Conservation (phyloP, 2,797 vertebrate genomes). For the Fistularia tabacaria region DNA sequence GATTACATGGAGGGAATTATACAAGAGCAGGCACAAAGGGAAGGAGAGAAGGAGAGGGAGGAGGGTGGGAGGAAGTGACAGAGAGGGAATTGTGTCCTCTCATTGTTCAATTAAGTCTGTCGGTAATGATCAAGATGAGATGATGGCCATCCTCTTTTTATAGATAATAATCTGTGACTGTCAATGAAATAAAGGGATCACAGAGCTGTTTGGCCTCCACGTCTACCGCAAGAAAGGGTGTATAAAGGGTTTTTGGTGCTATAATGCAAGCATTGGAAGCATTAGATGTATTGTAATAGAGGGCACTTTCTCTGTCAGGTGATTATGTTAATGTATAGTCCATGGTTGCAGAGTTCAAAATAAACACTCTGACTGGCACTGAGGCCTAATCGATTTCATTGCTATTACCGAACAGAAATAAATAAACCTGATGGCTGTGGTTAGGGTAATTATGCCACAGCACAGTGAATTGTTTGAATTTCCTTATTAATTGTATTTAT, state of each 20-base stretch:
- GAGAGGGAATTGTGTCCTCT: constrained; percentile 84
- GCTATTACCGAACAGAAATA: constrained; percentile 78
- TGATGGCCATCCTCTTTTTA: constrained; percentile 72
- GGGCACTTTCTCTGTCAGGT: constrained; percentile 58
- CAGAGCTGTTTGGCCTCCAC: constrained; percentile 18
- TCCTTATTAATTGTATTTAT: constrained; percentile 85
- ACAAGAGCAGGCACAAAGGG: background rate
- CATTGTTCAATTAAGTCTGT: constrained; percentile 87
- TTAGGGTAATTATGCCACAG: constrained; percentile 77
- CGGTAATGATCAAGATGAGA: constrained; percentile 78
- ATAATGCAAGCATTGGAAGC: constrained; percentile 31
- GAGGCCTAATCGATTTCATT: constrained; percentile 77
- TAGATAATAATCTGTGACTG: constrained; percentile 65
- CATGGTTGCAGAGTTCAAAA: constrained; percentile 66
- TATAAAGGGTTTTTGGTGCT: constrained; percentile 42
- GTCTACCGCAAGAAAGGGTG: constrained; percentile 24
- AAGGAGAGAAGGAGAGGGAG: constrained; percentile 54
- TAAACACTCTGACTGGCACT: constrained; percentile 61
- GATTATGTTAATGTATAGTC: constrained; percentile 68
- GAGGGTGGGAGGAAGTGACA: constrained; percentile 37
- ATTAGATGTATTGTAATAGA: constrained; percentile 55
- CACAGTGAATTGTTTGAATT: constrained; percentile 79
- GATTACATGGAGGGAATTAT: constrained; percentile 33
- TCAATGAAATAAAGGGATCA: constrained; percentile 45
- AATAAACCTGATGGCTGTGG: constrained; percentile 77